Conservation (phyloP, 2,888 invertebrate genomes). For the Slavum lentiscoides region DNA sequence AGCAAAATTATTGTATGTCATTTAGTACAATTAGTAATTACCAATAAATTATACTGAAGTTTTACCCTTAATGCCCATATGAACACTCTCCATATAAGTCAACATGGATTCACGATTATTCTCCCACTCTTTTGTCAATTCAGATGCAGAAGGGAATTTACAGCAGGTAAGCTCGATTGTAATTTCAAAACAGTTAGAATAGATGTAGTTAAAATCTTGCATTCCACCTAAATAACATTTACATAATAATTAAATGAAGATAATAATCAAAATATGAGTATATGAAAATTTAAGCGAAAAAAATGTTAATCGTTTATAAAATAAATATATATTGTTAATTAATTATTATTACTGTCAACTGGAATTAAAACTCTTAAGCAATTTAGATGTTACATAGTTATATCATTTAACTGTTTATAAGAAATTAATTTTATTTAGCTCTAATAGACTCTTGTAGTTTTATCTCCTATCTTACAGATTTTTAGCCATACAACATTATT, state of each 20-base stretch:
- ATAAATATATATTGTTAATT: too few species aligned
- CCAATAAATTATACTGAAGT: background rate
- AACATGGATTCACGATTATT: conserved; percentile 84
- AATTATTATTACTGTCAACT: too few species aligned
- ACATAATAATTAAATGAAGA: background rate
- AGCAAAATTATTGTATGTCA: conserved; percentile 1
- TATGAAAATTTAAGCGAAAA: too few species aligned
- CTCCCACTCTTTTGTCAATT: conserved; percentile 79
- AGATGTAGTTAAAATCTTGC: conserved; percentile 97
- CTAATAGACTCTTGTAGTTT: too few species aligned
- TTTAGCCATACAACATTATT: too few species aligned
- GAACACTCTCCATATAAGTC: conserved; percentile 79
- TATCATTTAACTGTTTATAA: too few species aligned
- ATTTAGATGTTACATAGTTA: too few species aligned
- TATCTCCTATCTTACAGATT: too few species aligned
- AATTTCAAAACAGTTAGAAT: conserved; percentile 94
- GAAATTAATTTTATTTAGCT: too few species aligned
- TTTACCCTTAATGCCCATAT: conserved; percentile 71
- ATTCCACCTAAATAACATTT: conserved; percentile 75
- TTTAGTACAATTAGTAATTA: background rate
- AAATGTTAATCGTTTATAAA: too few species aligned
- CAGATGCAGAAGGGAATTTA: conserved; percentile 79
- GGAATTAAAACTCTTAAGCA: too few species aligned
- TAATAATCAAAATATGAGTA: conserved; percentile 1
- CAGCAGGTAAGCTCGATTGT: conserved; percentile 96